Evolutionary conservation across 2,888 invertebrate species (phyloP), one percentile per base, ranked within the genome.

Genomic region (Automeris io): DNA sequence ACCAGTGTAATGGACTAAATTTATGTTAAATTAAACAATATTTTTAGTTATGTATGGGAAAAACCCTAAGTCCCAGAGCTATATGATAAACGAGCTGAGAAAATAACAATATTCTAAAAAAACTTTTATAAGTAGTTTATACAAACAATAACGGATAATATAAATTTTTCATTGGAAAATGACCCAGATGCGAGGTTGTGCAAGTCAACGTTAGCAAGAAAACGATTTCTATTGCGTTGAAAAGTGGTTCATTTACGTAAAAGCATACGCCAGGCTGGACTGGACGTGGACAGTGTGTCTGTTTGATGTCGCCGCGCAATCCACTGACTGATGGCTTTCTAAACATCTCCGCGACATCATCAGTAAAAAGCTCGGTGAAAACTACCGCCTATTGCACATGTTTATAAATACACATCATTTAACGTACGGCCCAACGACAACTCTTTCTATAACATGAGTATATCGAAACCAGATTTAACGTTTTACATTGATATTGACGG

Each of bases 251-350:
- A 64, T 68, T 62, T 61, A 46, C 57, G 57, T 64, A 57, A 57
- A 49, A 51, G 61, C 62, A 66, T 68, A 63, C 69, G 58, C 68
- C 67, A 69, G 57, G 42, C 42, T 46, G 47, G 44, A 45, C 44
- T 49, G 46, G 35, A 36, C 40, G 49, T 46, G 47, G 44, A 45
- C 44, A 50, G 46, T 36, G 39, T 40, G 49, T 47, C 41, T 62
- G 67, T 79, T 76, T 82, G 75, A 80, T 62, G 73, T 81, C 64
- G 53, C 74, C 76, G 73, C 24, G 56, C 57, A 60, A 68, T 65
- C 71, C 74, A 73, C 61, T 75, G 82, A 85, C 72, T 62, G 81
- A 83, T 85, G 73, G 72, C 85, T 86, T 86, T 86, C 85, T 83
- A 83, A 81, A 76, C 72, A 66, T 66, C 68, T 65, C 61, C 49